Percentiles rank a stretch among this genome's conserved stretches.
Evolutionary conservation across 2,113 vertebrate species (phyloP).

Genomic region (Pseudopodoces humilis): DNA sequence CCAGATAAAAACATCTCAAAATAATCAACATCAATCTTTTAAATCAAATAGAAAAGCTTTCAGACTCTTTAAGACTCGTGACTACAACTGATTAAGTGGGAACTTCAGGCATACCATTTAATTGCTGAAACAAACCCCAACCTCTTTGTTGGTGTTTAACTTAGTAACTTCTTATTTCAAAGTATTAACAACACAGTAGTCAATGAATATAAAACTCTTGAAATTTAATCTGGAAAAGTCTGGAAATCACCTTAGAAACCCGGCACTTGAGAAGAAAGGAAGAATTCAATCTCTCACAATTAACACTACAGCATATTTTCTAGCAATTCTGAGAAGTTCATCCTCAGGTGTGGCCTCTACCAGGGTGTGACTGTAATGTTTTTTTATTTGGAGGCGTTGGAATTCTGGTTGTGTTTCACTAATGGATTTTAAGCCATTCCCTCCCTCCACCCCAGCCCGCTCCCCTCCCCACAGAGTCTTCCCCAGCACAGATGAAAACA

Average conservation of each 20-base stretch:
- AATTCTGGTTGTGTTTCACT: not conserved
- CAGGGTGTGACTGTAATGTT: no score
- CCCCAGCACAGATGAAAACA: conserved; percentile 42
- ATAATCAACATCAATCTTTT: conserved; percentile 62
- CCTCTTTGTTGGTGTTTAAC: conserved; percentile 27
- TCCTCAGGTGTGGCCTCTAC: not conserved
- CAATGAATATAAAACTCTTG: not conserved
- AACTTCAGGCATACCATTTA: conserved; percentile 55
- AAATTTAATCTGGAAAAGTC: conserved; percentile 4
- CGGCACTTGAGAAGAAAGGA: not conserved
- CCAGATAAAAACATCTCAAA: conserved; percentile 47
- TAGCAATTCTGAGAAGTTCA: not conserved
- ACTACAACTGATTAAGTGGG: conserved; percentile 49
- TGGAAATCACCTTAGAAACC: conserved; percentile 26
- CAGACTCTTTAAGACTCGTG: conserved; percentile 59
- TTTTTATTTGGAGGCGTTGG: not conserved
- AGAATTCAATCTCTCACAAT: conserved; percentile 14
- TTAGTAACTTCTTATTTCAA: conserved; percentile 48
- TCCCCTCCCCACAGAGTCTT: not conserved
- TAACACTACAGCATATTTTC: not conserved
- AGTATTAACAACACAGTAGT: conserved; percentile 34
- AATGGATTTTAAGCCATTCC: not conserved
- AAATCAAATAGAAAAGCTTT: conserved; percentile 71
- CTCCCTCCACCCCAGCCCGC: accelerated
- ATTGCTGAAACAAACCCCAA: conserved; percentile 31